These are phyloP conservation scores for Bactericera cockerelli DNA, from an alignment of 1,140 invertebrate species.

Conservation along the genomic window DNA sequence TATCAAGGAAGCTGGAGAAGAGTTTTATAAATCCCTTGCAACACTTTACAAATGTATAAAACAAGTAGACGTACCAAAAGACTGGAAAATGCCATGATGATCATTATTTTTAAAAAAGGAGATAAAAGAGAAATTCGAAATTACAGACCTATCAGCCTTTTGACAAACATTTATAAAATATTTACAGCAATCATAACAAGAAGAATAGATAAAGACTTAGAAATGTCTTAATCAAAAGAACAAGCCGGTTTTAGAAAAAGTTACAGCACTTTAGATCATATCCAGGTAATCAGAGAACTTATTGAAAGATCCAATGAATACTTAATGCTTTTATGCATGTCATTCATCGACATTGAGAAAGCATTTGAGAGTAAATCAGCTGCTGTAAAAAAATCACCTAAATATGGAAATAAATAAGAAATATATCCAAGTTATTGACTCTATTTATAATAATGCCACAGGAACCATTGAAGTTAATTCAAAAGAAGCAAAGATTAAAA, in stretches of 20 bases:
- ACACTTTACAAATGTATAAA: conserved; percentile 12
- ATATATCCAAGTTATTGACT: background rate
- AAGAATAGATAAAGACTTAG: conserved; percentile 21
- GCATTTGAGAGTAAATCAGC: conserved; percentile 6
- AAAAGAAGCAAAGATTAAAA: background rate
- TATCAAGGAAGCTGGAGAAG: background rate
- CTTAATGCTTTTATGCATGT: background rate
- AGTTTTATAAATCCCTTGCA: background rate
- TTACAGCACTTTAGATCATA: conserved; percentile 17
- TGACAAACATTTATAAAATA: conserved; percentile 24
- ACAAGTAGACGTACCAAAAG: conserved; percentile 20
- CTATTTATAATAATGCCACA: background rate
- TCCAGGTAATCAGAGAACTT: conserved; percentile 11
- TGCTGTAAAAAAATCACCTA: background rate
- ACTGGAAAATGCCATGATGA: conserved; percentile 24
- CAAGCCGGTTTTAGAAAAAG: conserved; percentile 27
- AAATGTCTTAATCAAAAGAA: conserved; percentile 24
- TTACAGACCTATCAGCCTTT: conserved; percentile 26
- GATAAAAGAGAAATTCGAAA: conserved; percentile 23
- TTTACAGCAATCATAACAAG: conserved; percentile 20
- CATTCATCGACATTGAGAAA: conserved; percentile 13
- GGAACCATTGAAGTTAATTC: background rate
- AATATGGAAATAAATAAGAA: background rate
- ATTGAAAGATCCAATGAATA: conserved; percentile 16
- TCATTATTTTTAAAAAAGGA: conserved; percentile 26